Evolutionary conservation across 2,797 vertebrate species (phyloP), one percentile per base, ranked within the genome.

Genomic region (Garrulus glandarius): DNA sequence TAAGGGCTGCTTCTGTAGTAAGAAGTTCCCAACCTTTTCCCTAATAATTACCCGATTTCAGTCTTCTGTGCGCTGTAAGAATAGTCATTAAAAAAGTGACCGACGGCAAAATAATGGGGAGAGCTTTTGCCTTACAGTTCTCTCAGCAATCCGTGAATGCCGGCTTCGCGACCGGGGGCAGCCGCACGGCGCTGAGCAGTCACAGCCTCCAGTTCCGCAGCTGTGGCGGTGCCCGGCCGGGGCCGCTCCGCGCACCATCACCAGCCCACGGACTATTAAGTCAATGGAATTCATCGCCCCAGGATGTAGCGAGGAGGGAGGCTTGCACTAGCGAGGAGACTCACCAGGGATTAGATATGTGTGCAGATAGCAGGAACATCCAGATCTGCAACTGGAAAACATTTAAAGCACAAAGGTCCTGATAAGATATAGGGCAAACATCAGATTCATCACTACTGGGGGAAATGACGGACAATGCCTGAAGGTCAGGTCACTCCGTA

Each of bases 261-360:
- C n/a, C 71, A 10, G 50, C 88, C 6, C 70, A 7, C 43, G 5
- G 67, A 27, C 39, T 41, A 13, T 13, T 27, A 17, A 90, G 0
- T 29, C 63, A 26, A 3, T 60, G 92, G 94, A 95, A 96, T 92
- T 36, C 84, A n/a, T 80, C 3, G 82, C 94, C 95, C 52, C 74
- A 2, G 92, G 94, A 32, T 0, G 49, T 4, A 18, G 63, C 47
- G 50, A 49, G 69, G 24, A 86, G 57, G 1, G 2, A 77, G 75
- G 78, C 89, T 90, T 67, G 61, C 15, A 39, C 37, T 39, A 39
- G 37, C 37, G 37, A 39, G 65, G 53, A 50, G 49, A 39, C 88
- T 80, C 85, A 6, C 80, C 57, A 46, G 65, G 53, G 65, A 76
- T 84, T 36, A 91, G 91, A 92, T 92, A 27, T 7, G 64, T 15